A percentile compares a stretch with the other conserved stretches of the same genome.
phyloP scores from a whole-genome alignment of 2,113 vertebrate species.

The Labeo catla region DNA sequence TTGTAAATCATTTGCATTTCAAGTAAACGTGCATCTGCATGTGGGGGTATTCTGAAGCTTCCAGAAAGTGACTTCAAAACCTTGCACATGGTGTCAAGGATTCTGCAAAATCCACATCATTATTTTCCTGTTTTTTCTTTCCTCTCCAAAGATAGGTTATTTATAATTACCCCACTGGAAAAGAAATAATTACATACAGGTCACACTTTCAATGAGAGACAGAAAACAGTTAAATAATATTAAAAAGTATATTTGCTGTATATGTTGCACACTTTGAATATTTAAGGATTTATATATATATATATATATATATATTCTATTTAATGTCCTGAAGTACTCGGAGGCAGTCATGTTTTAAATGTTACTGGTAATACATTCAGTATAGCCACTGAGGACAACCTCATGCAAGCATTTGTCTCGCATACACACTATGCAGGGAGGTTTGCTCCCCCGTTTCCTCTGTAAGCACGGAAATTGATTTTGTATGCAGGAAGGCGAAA shows the following conservation, averaged over 20 bases:
- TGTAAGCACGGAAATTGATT: conserved; percentile 20
- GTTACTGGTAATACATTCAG: not conserved
- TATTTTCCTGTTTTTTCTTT: conserved; percentile 53
- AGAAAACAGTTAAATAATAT: not conserved
- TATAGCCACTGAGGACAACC: conserved; percentile 11
- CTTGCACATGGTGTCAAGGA: conserved; percentile 27
- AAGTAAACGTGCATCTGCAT: conserved; percentile 50
- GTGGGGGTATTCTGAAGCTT: conserved; percentile 55
- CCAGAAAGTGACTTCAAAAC: conserved; percentile 58
- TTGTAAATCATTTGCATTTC: conserved; percentile 63
- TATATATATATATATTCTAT: not conserved
- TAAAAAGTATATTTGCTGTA: conserved; percentile 31
- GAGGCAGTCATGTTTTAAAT: conserved; percentile 18
- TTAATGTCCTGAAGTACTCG: not conserved
- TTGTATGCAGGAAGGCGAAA: conserved; percentile 8
- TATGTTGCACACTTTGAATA: not conserved
- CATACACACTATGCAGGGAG: not conserved
- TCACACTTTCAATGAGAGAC: conserved; percentile 58
- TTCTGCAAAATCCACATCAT: conserved; percentile 64
- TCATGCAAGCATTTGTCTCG: conserved; percentile 17
- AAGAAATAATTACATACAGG: conserved; percentile 64
- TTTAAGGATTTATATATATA: not conserved
- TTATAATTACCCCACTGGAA: conserved; percentile 77
- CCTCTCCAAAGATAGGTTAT: conserved; percentile 54
- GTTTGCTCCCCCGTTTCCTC: not conserved